Evolutionary conservation across 2,113 vertebrate genomes (phyloP), one percentile per base, ranked within the genome.

Genomic region (Sinocyclocheilus anshuiensis): DNA sequence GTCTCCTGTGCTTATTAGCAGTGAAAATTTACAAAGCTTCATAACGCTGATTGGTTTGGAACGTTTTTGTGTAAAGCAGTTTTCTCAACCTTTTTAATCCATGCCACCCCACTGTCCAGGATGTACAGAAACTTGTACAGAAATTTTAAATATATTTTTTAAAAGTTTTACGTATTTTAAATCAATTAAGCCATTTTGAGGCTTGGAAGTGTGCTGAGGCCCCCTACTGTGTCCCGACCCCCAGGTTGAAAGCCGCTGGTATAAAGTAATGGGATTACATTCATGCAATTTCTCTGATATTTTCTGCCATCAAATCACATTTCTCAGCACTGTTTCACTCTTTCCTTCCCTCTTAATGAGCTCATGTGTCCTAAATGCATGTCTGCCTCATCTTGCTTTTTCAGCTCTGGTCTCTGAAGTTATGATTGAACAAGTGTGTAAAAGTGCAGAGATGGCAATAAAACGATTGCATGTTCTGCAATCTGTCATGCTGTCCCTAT

Each of bases 371-470:
- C 13, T 24, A 48, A 29, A 48, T 81, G 79, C 39, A 65, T 48
- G 29, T 65, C 59, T 65, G 79, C 79, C n/a, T 65, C 57, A 65
- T 65, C 59, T 45, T 81, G 78, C 59, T 81, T 65, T 81, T 48
- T 81, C 79, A 45, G 36, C 39, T 81, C 39, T 10, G 36, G 36
- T 45, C 15, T 65, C 59, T 65, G 36, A 65, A 81, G 39, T 65
- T 81, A 81, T 65, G 79, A 81, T 48, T 81, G 79, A 81, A 81
- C 45, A 65, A 65, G n/a, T 26, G 39, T 65, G 59, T 7, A 65
- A 81, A 81, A 81, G 59, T 65, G 79, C 79, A 48, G 79, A 20
- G 59, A 81, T 81, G 78, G 78, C 78, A 81, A 65, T 81, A 81
- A 65, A 65, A 65, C 1, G 78, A 81, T 81, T 65, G 36, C 78